A percentile compares a stretch with the other conserved stretches of the same genome.
phyloP scores from a whole-genome alignment of 2,113 vertebrate species.

The Eulacestoma nigropectus region DNA sequence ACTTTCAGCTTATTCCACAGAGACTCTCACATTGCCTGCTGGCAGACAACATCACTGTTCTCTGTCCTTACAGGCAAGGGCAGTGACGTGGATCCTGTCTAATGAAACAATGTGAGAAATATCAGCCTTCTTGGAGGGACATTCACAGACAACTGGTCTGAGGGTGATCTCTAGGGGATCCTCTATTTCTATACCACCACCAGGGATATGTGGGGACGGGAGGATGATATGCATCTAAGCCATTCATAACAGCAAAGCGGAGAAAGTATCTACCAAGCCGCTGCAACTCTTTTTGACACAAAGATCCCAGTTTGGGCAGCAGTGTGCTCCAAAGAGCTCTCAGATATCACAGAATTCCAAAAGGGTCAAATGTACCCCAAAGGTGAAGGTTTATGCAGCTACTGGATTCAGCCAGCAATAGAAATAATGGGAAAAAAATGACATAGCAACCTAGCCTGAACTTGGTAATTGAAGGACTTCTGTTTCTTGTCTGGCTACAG shows the following conservation, averaged over 20 bases:
- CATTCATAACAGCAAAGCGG: neutral
- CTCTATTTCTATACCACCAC: neutral
- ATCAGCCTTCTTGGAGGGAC: neutral
- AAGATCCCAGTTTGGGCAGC: neutral
- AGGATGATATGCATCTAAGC: neutral
- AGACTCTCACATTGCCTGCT: neutral
- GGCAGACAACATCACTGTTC: neutral
- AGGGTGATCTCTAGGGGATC: neutral
- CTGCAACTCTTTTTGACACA: neutral
- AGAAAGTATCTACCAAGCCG: neutral
- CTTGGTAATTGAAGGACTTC: neutral
- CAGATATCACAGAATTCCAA: neutral
- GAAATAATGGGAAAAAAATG: neutral
- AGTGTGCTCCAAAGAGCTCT: neutral
- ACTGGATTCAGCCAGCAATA: neutral
- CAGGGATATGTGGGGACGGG: neutral
- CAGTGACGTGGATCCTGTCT: neutral
- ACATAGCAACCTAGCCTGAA: neutral
- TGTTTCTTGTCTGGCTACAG: neutral
- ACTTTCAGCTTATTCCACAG: neutral
- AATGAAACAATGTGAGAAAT: neutral
- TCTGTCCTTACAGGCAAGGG: neutral
- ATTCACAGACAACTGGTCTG: neutral
- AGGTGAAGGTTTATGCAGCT: neutral
- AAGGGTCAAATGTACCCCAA: neutral